Evolutionary conservation across 2,888 invertebrate genomes (phyloP).

Genomic region (Pachymerium ferrugineum): DNA sequence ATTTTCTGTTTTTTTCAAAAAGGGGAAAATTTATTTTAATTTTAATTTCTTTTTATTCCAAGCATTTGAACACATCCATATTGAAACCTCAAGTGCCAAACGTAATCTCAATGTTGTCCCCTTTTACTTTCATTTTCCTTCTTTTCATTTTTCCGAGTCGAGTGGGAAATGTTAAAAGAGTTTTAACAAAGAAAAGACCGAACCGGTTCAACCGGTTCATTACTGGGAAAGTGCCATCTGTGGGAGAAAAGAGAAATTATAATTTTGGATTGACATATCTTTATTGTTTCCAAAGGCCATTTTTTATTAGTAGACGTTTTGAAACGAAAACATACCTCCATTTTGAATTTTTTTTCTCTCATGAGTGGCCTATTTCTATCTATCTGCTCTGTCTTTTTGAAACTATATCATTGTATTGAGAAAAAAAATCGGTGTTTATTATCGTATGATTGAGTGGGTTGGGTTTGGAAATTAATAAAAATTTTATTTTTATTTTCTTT

Average conservation of each 20-base stretch:
- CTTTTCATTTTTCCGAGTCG: too few relatives aligned
- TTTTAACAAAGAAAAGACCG: neutral
- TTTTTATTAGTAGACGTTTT: neutral
- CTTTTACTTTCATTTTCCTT: too few relatives aligned
- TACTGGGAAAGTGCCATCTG: neutral
- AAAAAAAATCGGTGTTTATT: too few relatives aligned
- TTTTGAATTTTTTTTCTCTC: neutral
- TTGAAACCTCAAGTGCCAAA: slow-evolving; percentile 32
- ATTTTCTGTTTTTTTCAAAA: neutral
- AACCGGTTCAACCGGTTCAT: neutral
- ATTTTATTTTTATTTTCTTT: too few relatives aligned
- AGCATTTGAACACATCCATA: slow-evolving; percentile 7
- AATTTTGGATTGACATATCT: neutral
- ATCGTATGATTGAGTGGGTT: too few relatives aligned
- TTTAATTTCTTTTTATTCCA: neutral
- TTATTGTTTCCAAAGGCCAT: neutral
- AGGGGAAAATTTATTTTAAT: neutral
- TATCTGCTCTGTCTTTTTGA: too few relatives aligned
- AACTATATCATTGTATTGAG: too few relatives aligned
- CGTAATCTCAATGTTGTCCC: slow-evolving; percentile 27
- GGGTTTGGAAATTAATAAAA: too few relatives aligned
- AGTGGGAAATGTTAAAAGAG: too few relatives aligned
- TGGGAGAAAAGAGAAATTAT: too few relatives aligned
- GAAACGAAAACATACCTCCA: neutral
- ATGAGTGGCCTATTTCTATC: too few relatives aligned